Base-by-base conservation (phyloP, 1,140 invertebrate genomes). In the Pseudomyrmex cubaensis region DNA sequence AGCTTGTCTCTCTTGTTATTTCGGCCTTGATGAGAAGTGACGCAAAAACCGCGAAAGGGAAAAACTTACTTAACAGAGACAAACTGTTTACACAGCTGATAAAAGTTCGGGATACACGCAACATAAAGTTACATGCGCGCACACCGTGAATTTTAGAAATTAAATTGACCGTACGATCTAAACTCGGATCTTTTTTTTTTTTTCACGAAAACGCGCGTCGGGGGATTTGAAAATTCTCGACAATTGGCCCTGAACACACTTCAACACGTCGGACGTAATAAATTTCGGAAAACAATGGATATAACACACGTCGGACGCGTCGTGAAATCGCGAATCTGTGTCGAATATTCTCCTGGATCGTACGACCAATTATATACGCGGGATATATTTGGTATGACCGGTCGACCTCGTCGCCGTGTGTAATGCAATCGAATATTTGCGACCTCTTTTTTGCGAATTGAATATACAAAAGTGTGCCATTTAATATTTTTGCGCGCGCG, bases 371-470 rank as follows among this genome's bases (percentile, higher is more conserved):
- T 86, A 84, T 5, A 4, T 76, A 57, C 15, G 46, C 20, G 54
- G 46, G 74, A 84, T 84, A 86, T 86, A 84, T 86, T 86, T 86
- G 85, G 74, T 61, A 50, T 84, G 85, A 86, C 85, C 61, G 67
- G 74, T 84, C 52, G 73, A 83, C 82, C 84, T 84, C 84, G 77
- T 52, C 57, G 57, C 44, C 12, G 35, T 7, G 15, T 12, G 22
- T 54, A 70, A 85, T 17, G 73, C 46, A 69, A 72, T 66, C 64
- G 72, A 85, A 76, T 22, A 61, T 20, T 56, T 50, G 35, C 66
- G 62, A 62, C 57, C 15, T 17, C 69, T 82, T 82, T 78, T 70
- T 70, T 59, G 5, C 35, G 35, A 4, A 35, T 35, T 35, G 35
- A 35, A 35, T 7, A 22, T 8, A 59, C 44, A 8, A 80, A 76